Conservation (phyloP, 2,113 vertebrate species). For the Myotis yumanensis region DNA sequence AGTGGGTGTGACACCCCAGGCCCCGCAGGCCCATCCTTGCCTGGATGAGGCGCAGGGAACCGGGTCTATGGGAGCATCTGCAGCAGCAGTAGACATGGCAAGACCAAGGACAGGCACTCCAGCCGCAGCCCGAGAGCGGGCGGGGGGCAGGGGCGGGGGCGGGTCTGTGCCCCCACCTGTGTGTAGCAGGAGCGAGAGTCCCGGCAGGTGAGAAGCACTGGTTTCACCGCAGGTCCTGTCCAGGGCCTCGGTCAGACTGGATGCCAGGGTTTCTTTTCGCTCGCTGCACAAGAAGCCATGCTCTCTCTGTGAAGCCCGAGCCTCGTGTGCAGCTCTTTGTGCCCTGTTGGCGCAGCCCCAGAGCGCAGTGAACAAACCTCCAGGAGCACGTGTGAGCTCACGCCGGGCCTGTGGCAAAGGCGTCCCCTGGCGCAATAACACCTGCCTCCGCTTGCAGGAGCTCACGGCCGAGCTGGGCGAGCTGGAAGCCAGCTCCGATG, state of each 20-base stretch:
- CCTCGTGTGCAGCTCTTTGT: not conserved
- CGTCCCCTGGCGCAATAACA: constrained; percentile 45
- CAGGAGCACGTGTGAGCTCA: not conserved
- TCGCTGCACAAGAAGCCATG: not conserved
- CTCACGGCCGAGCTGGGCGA: constrained; percentile 92
- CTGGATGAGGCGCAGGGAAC: not conserved
- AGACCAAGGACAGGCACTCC: not conserved
- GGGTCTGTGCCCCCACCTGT: not conserved
- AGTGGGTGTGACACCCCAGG: not conserved
- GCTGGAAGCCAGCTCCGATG: constrained; percentile 93
- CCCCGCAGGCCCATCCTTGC: not conserved
- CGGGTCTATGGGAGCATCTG: not conserved
- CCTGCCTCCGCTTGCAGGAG: constrained; percentile 90
- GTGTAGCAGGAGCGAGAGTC: not conserved
- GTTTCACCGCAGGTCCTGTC: not conserved
- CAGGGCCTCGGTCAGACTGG: not conserved
- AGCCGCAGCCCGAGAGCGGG: not conserved
- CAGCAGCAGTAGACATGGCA: not conserved
- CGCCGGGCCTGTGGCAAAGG: not conserved
- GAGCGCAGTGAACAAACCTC: not conserved
- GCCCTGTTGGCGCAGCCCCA: not conserved
- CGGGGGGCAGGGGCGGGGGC: no score
- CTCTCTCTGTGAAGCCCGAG: not conserved
- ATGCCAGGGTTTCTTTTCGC: not conserved
- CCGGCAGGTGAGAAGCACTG: not conserved